phyloP scores from a whole-genome alignment of 2,797 vertebrate species.

The Urosaurus nigricauda region DNA sequence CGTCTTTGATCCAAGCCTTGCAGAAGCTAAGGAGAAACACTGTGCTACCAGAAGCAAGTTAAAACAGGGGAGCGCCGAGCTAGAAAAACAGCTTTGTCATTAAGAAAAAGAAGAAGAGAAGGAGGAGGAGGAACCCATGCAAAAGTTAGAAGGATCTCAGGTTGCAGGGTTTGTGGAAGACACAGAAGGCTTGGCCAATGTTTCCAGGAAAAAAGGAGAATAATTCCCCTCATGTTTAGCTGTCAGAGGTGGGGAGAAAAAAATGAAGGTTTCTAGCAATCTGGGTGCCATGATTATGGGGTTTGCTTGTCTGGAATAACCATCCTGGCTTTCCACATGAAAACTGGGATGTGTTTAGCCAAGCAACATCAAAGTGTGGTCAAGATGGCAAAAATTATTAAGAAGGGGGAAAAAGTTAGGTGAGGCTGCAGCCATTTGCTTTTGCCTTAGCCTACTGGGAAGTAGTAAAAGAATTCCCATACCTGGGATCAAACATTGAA shows the following conservation, averaged over 20 bases:
- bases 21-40: background rate
- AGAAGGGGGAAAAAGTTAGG: no score
- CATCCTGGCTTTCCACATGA: no score
- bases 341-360: no score
- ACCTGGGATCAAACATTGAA: no score
- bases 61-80: background rate
- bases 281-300: no score
- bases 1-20: background rate
- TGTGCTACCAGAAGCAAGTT: background rate
- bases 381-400: no score
- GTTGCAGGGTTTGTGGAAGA: background rate
- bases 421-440: no score
- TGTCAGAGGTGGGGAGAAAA: background rate
- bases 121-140: background rate
- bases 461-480: no score
- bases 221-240: background rate
- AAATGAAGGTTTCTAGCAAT: no score
- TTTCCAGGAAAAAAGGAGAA: background rate
- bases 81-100: slow-evolving; percentile 2
- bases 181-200: background rate
- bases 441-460: no score
- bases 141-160: background rate
- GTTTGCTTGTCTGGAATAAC: no score
- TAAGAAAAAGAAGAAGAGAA: background rate
- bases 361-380: no score